These are phyloP conservation scores for Capreolus pygargus DNA, from an alignment of 2,113 vertebrate species.

Conservation along the genomic window DNA sequence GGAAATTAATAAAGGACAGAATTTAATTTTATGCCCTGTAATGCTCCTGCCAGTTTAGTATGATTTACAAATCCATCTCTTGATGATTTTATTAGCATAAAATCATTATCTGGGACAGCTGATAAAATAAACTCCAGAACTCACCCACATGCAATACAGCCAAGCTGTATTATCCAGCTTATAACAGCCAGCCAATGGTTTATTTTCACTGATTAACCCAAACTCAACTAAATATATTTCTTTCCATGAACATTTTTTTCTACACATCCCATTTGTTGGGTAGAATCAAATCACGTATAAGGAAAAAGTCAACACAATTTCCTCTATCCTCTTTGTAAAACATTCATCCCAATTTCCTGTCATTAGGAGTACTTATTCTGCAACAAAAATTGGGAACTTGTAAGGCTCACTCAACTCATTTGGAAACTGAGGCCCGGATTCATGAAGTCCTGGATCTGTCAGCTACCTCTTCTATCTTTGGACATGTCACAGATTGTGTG, in stretches of 20 bases:
- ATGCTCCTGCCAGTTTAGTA: background rate
- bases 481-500: background rate
- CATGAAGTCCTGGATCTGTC: background rate
- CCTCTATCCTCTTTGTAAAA: background rate
- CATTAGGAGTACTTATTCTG: background rate
- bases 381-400: background rate
- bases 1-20: background rate
- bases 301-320: background rate
- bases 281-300: background rate
- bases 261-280: background rate
- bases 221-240: background rate
- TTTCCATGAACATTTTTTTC: background rate
- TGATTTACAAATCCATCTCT: background rate
- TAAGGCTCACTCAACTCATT: background rate
- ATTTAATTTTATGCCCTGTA: conserved; percentile 9
- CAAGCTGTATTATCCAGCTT: background rate
- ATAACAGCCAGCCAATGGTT: background rate
- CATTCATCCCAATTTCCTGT: background rate
- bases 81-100: conserved; percentile 19
- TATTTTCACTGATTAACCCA: background rate
- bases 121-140: conserved; percentile 8
- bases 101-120: background rate
- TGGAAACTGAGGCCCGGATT: background rate
- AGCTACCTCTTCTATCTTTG: background rate
- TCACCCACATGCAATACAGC: background rate